Evolutionary conservation across 2,888 invertebrate genomes (phyloP).

Genomic region (Dyspetes luteomarginatus): DNA sequence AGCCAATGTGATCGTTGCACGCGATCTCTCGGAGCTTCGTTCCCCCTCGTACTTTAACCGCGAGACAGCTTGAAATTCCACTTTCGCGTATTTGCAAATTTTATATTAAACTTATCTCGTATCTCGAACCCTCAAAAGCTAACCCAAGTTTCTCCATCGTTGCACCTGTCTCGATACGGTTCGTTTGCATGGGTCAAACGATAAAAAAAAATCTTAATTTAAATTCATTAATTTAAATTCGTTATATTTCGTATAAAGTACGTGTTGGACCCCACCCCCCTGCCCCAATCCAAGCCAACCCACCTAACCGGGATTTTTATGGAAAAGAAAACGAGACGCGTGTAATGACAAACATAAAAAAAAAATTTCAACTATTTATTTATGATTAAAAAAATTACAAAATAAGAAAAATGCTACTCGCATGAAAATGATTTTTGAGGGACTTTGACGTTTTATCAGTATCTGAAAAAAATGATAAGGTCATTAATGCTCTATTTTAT

Average conservation of each 20-base stretch:
- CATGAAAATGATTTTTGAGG: no score
- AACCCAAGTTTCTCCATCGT: constrained; percentile 14
- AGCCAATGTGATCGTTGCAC: constrained; percentile 61
- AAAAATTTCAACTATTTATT: not conserved
- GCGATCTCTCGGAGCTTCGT: constrained; percentile 30
- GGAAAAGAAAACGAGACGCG: no score
- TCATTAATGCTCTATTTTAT: no score
- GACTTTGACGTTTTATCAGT: no score
- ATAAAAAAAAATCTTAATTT: constrained; percentile 10
- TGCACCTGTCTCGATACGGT: constrained; percentile 26
- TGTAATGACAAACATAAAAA: no score
- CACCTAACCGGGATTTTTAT: no score
- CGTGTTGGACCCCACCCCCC: no score
- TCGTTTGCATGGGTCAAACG: constrained; percentile 17
- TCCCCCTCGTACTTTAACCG: not conserved
- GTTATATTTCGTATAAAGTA: no score
- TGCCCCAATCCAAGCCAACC: no score
- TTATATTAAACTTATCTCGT: constrained; percentile 32
- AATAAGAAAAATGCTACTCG: no score
- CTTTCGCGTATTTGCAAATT: constrained; percentile 16
- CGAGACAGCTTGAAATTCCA: constrained; percentile 50
- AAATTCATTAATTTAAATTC: not conserved
- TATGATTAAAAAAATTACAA: not conserved
- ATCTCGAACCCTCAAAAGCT: constrained; percentile 1
- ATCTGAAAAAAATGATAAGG: no score